Percentiles rank a stretch among this genome's conserved stretches.
These are phyloP conservation scores for Tholera decimalis DNA, from an alignment of 2,888 invertebrate species.

Conservation along the genomic window DNA sequence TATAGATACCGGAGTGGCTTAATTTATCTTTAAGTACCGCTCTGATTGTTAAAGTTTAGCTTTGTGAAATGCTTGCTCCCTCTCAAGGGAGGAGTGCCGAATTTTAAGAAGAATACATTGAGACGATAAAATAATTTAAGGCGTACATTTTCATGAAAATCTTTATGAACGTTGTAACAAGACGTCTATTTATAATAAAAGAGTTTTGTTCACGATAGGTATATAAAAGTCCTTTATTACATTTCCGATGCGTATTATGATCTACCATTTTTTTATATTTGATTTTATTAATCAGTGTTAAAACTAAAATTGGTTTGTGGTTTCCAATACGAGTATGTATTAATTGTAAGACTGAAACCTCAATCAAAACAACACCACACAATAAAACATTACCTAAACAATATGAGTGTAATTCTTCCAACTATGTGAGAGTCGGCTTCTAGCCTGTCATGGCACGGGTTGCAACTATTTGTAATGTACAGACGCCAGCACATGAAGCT, in stretches of 20 bases:
- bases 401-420: too few species aligned
- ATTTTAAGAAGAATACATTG: slow-evolving; percentile 17
- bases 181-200: not conserved
- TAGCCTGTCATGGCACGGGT: too few species aligned
- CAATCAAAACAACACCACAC: too few species aligned
- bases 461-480: too few species aligned
- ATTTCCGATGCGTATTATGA: not conserved
- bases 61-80: slow-evolving; percentile 25
- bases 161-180: not conserved
- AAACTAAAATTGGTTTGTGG: too few species aligned
- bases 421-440: too few species aligned
- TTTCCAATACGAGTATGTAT: too few species aligned
- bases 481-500: too few species aligned
- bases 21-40: slow-evolving; percentile 36
- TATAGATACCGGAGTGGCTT: slow-evolving; percentile 28
- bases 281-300: not conserved
- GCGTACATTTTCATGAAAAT: not conserved
- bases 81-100: slow-evolving; percentile 9
- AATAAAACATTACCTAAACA: too few species aligned
- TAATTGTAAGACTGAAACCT: too few species aligned
- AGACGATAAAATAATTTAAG: not conserved
- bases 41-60: slow-evolving; percentile 43
- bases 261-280: not conserved
- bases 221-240: not conserved
- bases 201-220: not conserved